Evolutionary conservation across 2,888 invertebrate genomes (phyloP).

Genomic region (Drosophila percnosoma): DNA sequence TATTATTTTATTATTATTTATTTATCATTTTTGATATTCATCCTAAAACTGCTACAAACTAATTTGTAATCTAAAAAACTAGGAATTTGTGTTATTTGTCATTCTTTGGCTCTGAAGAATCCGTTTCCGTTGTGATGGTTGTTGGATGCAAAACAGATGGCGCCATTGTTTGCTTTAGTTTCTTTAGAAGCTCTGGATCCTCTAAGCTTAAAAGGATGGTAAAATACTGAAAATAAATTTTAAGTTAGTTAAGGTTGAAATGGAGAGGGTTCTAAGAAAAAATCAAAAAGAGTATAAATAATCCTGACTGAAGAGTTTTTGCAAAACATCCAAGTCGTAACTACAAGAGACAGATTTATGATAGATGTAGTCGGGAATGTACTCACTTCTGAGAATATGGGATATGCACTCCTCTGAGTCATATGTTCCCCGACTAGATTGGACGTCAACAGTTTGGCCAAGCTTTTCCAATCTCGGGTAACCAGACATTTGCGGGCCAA

Average conservation of each 20-base stretch:
- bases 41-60: not conserved
- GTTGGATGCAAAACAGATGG: constrained; percentile 1
- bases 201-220: constrained; percentile 30
- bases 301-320: not conserved
- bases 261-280: not conserved
- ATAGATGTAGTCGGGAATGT: not conserved
- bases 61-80: not conserved
- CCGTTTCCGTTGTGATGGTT: constrained; percentile 7
- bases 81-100: not conserved
- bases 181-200: constrained; percentile 33
- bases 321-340: not conserved
- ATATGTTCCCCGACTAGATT: constrained; percentile 32
- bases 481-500: constrained; percentile 63
- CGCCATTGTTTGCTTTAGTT: constrained; percentile 35
- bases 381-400: constrained; percentile 63
- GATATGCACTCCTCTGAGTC: constrained; percentile 39
- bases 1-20: not conserved
- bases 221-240: constrained; percentile 31
- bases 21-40: not conserved
- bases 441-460: constrained; percentile 59
- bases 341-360: not conserved
- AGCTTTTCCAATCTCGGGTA: constrained; percentile 61
- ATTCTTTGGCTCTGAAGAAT: not conserved
- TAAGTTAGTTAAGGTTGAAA: not conserved
- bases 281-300: not conserved